Evolutionary conservation across 2,113 vertebrate species (phyloP).

Genomic region (Bagarius yarrelli): DNA sequence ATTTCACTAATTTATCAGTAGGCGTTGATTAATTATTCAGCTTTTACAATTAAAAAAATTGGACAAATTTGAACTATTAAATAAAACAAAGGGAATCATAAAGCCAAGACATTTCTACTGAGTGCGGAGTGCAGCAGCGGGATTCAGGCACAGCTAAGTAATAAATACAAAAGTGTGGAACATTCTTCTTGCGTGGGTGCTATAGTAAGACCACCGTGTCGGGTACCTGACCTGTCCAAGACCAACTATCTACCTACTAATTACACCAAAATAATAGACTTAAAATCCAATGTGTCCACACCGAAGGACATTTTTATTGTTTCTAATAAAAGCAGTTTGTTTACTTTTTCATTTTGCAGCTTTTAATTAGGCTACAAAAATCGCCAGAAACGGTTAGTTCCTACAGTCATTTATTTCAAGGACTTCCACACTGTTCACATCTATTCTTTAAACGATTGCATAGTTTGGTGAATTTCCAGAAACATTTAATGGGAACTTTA

Average conservation of each 20-base stretch:
- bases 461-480: neutral
- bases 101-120: no score
- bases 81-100: no score
- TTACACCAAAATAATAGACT: neutral
- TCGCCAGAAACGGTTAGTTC: neutral
- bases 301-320: neutral
- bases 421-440: neutral
- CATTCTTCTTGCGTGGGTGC: neutral
- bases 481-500: no score
- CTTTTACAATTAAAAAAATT: no score
- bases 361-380: neutral
- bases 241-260: neutral
- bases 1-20: no score
- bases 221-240: neutral
- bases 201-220: neutral
- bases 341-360: neutral
- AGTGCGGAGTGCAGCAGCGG: no score
- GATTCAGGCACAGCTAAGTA: no score
- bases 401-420: neutral
- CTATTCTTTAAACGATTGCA: neutral
- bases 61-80: no score
- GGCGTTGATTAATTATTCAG: no score
- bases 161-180: neutral
- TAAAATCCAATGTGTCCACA: neutral
- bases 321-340: neutral